phyloP scores from a whole-genome alignment of 2,113 vertebrate species.

The Peromyscus californicus region DNA sequence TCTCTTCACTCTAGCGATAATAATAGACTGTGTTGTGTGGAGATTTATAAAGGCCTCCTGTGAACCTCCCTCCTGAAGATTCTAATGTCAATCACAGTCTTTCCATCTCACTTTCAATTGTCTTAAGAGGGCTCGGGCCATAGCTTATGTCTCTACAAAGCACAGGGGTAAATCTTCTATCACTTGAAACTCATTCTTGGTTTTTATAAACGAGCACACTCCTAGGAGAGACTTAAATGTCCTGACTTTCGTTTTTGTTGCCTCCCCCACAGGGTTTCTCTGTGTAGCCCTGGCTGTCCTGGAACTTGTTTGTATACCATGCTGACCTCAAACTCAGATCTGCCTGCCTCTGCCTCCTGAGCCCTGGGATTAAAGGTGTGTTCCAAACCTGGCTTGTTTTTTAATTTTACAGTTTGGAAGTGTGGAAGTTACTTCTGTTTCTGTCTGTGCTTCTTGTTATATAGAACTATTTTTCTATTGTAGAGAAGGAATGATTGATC shows the following conservation, averaged over 20 bases:
- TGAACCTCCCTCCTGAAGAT: neutral
- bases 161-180: neutral
- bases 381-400: neutral
- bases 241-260: neutral
- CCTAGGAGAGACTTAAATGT: neutral
- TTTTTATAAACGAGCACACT: neutral
- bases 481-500: conserved; percentile 19
- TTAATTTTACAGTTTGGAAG: neutral
- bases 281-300: neutral
- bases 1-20: neutral
- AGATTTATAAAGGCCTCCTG: neutral
- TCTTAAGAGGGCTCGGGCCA: neutral
- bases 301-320: neutral
- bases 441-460: neutral
- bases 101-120: neutral
- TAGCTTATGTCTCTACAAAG: neutral
- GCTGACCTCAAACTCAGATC: neutral
- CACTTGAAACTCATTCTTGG: neutral
- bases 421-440: neutral
- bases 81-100: neutral
- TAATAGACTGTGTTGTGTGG: neutral
- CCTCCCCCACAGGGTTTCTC: no score
- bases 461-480: neutral
- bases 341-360: neutral
- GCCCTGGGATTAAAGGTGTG: neutral